phyloP scores from a whole-genome alignment of 2,113 vertebrate genomes.

The Myiozetetes cayanensis region DNA sequence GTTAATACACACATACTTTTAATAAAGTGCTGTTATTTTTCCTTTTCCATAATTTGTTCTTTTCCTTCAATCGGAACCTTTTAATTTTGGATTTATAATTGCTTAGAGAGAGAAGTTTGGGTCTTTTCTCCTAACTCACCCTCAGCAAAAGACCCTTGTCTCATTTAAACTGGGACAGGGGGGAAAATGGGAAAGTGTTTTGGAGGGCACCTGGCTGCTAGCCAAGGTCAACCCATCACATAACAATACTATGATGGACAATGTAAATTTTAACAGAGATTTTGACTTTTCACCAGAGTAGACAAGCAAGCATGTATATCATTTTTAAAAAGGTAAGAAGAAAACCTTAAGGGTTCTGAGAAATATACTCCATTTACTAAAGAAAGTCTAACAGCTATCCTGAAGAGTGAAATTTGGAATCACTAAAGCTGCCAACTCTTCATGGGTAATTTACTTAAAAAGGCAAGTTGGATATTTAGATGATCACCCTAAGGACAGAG shows the following conservation, averaged over 20 bases:
- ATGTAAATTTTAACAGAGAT: not conserved
- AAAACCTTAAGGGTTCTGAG: not conserved
- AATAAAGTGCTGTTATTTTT: too few species aligned
- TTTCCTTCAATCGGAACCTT: too few species aligned
- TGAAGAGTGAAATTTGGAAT: not conserved
- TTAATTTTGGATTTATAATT: too few species aligned
- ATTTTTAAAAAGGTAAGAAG: not conserved
- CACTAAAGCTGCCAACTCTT: not conserved
- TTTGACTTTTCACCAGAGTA: not conserved
- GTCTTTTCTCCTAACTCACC: too few species aligned
- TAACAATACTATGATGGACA: not conserved
- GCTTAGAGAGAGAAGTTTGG: too few species aligned
- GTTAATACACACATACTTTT: too few species aligned
- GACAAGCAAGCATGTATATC: fast-evolving
- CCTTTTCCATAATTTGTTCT: too few species aligned
- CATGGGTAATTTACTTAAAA: not conserved
- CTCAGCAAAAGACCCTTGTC: too few species aligned
- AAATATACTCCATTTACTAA: not conserved
- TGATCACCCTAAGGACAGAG: not conserved
- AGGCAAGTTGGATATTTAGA: not conserved
- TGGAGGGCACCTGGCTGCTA: not conserved
- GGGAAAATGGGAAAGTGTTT: not conserved
- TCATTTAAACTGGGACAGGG: not conserved
- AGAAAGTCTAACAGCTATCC: not conserved
- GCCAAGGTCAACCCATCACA: not conserved